Percentiles rank a stretch among this genome's conserved stretches.
Evolutionary conservation across 2,113 vertebrate genomes (phyloP).

Genomic region (Lepisosteus oculatus): DNA sequence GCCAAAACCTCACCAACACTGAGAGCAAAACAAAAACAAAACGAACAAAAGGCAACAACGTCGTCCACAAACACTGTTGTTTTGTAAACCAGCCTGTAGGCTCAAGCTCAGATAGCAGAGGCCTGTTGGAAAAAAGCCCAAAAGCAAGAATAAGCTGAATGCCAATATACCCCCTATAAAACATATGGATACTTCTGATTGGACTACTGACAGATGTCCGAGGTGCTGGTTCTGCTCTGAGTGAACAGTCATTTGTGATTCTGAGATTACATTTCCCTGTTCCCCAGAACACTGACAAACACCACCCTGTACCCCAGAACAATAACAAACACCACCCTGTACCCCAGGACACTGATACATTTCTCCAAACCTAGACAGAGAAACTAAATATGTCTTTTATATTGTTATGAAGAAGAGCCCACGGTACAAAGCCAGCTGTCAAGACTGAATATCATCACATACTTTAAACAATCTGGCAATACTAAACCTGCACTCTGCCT

Average conservation of each 20-base stretch:
- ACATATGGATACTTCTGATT: no score
- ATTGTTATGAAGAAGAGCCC: conserved; percentile 31
- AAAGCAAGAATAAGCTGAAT: no score
- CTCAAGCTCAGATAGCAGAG: no score
- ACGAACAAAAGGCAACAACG: not conserved
- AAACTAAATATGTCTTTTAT: conserved; percentile 13
- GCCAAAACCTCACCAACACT: conserved; percentile 35
- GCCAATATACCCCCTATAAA: no score
- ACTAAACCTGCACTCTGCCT: conserved; percentile 30
- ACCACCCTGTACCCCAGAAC: no score
- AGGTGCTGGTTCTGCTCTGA: no score
- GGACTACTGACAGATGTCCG: no score
- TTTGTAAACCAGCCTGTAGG: no score
- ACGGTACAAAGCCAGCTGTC: conserved; percentile 41
- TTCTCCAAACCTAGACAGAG: conserved; percentile 10
- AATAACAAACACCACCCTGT: not conserved
- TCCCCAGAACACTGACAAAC: no score
- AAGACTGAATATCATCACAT: conserved; percentile 36
- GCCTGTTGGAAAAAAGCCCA: not conserved
- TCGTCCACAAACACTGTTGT: conserved; percentile 24
- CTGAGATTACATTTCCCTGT: no score
- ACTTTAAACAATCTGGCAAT: conserved; percentile 18
- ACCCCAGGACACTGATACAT: conserved; percentile 5
- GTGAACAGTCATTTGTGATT: no score
- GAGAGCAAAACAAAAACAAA: conserved; percentile 33